Percentiles rank a stretch among this genome's conserved stretches.
These are phyloP conservation scores for Protophormia terraenovae DNA, from an alignment of 2,888 invertebrate genomes.

Conservation along the genomic window DNA sequence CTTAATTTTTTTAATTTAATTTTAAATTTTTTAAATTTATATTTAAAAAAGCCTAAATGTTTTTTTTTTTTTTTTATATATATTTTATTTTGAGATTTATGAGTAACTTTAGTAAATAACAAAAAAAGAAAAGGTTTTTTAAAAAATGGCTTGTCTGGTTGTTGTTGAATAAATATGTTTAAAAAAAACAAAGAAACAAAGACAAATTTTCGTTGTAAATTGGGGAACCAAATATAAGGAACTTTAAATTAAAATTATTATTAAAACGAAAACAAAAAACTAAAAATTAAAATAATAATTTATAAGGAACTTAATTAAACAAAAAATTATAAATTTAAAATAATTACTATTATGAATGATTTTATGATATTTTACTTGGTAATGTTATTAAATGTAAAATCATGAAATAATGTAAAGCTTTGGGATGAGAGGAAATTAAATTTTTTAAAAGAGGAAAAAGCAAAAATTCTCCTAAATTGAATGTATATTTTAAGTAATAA, in stretches of 20 bases:
- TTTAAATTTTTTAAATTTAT: conserved; percentile 25
- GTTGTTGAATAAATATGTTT: conserved; percentile 21
- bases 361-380: neutral
- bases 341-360: conserved; percentile 57
- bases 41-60: conserved; percentile 39
- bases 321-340: conserved; percentile 30
- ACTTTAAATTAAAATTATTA: conserved; percentile 76
- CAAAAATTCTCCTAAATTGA: no score
- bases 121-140: conserved; percentile 32
- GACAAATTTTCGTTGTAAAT: conserved; percentile 56
- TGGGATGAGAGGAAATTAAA: no score
- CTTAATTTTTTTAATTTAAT: conserved; percentile 7
- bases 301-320: conserved; percentile 42
- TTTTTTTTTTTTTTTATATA: conserved; percentile 16
- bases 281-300: conserved; percentile 65
- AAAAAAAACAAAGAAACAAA: conserved; percentile 8
- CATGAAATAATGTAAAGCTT: conserved; percentile 29
- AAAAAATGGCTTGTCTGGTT: conserved; percentile 30
- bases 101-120: conserved; percentile 49
- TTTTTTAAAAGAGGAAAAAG: no score
- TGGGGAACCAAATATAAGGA: conserved; percentile 79
- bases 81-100: conserved; percentile 31
- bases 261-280: conserved; percentile 63
- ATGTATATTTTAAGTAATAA: no score
- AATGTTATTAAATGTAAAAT: conserved; percentile 16